phyloP scores from a whole-genome alignment of 2,888 invertebrate species.

The Norana najaformis region DNA sequence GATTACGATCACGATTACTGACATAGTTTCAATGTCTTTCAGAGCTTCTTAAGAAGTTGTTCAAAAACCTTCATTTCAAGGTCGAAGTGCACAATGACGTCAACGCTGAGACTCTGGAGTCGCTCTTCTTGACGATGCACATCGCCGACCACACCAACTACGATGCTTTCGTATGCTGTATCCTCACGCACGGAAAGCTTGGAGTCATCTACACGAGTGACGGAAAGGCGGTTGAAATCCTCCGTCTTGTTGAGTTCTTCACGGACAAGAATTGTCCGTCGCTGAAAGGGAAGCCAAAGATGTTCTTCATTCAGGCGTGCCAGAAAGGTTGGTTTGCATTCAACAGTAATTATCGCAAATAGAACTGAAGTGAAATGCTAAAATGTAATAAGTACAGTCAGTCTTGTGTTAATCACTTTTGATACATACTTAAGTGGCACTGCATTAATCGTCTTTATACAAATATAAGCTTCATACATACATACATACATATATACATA shows the following conservation, averaged over 20 bases:
- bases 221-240: slow-evolving; percentile 46
- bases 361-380: neutral
- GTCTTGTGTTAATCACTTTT: neutral
- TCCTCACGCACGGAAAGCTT: slow-evolving; percentile 53
- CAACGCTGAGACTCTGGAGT: slow-evolving; percentile 46
- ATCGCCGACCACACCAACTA: slow-evolving; percentile 47
- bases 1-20: no score
- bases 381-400: neutral
- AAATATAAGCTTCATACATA: neutral
- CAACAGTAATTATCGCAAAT: neutral
- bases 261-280: slow-evolving; percentile 49
- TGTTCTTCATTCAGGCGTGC: slow-evolving; percentile 59
- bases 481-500: neutral
- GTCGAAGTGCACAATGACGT: slow-evolving; percentile 47
- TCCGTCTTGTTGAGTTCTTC: slow-evolving; percentile 48
- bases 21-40: slow-evolving; percentile 18
- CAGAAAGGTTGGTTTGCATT: slow-evolving; percentile 48
- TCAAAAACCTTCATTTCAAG: slow-evolving; percentile 49
- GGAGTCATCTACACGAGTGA: slow-evolving; percentile 50
- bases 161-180: slow-evolving; percentile 55
- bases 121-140: slow-evolving; percentile 45
- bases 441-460: neutral
- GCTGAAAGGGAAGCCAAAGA: slow-evolving; percentile 56
- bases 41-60: slow-evolving; percentile 49
- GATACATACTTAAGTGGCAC: neutral